Percentiles rank a stretch among this genome's conserved stretches.
These are phyloP conservation scores for Protodeltote pygarga DNA, from an alignment of 2,888 invertebrate species.

Conservation along the genomic window DNA sequence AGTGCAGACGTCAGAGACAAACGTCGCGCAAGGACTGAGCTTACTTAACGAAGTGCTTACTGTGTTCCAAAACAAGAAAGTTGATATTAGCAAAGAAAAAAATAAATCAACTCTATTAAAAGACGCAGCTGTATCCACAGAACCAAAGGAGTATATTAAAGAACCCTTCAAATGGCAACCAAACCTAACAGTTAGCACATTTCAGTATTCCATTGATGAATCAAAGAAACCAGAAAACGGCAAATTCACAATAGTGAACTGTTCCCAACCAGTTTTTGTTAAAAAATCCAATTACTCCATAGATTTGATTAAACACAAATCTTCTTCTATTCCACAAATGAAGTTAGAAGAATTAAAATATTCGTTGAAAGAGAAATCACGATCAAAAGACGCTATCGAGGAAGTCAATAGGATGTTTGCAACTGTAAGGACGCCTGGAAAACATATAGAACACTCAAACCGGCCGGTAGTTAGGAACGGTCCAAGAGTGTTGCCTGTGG, in stretches of 20 bases:
- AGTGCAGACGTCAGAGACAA: conserved; percentile 65
- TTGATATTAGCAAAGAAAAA: conserved; percentile 44
- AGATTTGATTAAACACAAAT: conserved; percentile 69
- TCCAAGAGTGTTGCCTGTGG: conserved; percentile 76
- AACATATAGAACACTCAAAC: conserved; percentile 55
- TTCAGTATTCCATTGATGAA: conserved; percentile 65
- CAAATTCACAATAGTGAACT: conserved; percentile 63
- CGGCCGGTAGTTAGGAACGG: conserved; percentile 70
- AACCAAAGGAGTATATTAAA: conserved; percentile 32
- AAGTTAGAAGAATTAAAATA: conserved; percentile 77
- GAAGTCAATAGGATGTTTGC: conserved; percentile 82
- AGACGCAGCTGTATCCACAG: conserved; percentile 68
- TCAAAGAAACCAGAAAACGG: conserved; percentile 44
- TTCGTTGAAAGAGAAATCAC: conserved; percentile 67
- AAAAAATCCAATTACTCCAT: conserved; percentile 50
- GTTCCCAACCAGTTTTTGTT: conserved; percentile 57
- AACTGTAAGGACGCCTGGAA: conserved; percentile 59
- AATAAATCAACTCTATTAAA: conserved; percentile 57
- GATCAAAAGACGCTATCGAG: conserved; percentile 74
- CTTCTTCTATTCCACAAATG: conserved; percentile 80
- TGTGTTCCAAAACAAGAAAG: conserved; percentile 74
- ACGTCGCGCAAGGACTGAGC: conserved; percentile 62
- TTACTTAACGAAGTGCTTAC: conserved; percentile 77
- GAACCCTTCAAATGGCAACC: conserved; percentile 38
- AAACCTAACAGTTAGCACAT: conserved; percentile 53